Evolutionary conservation across 2,113 vertebrate genomes (phyloP).

Genomic region (Erythrocercus mccallii): DNA sequence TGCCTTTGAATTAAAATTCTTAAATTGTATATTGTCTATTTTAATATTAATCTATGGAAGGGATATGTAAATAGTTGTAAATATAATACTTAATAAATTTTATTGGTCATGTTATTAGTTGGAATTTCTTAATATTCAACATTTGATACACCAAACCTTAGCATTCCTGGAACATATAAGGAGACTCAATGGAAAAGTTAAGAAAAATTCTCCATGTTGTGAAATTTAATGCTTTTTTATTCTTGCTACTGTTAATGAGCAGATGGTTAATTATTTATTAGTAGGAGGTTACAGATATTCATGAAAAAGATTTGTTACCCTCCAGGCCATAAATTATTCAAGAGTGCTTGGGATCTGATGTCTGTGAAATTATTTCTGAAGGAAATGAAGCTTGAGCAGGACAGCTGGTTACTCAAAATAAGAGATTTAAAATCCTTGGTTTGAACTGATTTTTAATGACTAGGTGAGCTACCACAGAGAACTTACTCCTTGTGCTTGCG

Average conservation of each 20-base stretch:
- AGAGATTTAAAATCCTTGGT: neutral
- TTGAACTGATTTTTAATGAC: neutral
- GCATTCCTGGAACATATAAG: neutral
- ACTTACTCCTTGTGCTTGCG: neutral
- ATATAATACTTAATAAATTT: conserved; percentile 99
- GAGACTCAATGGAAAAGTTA: conserved; percentile 3
- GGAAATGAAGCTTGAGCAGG: neutral
- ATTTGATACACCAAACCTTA: conserved; percentile 41
- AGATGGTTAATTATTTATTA: conserved; percentile 46
- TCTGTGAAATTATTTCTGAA: conserved; percentile 14
- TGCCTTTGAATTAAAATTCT: conserved; percentile 97
- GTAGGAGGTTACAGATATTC: conserved; percentile 44
- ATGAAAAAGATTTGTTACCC: conserved; percentile 49
- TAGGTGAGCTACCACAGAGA: neutral
- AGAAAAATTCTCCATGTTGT: neutral
- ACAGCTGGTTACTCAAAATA: neutral
- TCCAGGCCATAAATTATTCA: conserved; percentile 38
- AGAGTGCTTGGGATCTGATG: conserved; percentile 42
- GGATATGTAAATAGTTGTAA: conserved; percentile 96
- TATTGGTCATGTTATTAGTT: conserved; percentile 92
- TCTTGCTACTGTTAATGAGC: neutral
- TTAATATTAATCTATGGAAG: conserved; percentile 98
- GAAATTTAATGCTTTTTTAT: neutral
- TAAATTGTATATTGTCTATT: conserved; percentile 98
- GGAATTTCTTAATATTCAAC: conserved; percentile 61